These are phyloP conservation scores for Marisa cornuarietis DNA, from an alignment of 1,140 invertebrate species.

Conservation along the genomic window DNA sequence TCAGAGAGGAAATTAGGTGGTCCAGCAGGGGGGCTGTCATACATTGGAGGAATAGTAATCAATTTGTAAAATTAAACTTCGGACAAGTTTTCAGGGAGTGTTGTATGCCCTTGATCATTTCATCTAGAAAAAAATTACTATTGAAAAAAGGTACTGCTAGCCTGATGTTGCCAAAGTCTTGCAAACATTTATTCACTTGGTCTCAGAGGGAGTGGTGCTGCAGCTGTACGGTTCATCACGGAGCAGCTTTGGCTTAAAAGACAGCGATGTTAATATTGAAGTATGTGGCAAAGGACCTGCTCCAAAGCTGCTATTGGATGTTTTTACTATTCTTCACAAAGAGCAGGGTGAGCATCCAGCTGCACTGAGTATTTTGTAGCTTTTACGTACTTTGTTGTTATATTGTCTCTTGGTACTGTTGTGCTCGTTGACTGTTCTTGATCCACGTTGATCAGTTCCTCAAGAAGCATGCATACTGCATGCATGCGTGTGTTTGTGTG, in stretches of 20 bases:
- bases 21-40: too few relatives aligned
- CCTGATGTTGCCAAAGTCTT: neutral
- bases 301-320: constrained; percentile 43
- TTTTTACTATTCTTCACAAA: constrained; percentile 40
- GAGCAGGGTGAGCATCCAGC: constrained; percentile 33
- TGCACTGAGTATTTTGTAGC: neutral
- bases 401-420: too few relatives aligned
- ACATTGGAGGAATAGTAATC: neutral
- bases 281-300: constrained; percentile 39
- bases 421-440: too few relatives aligned
- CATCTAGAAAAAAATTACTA: neutral
- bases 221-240: constrained; percentile 60
- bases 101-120: neutral
- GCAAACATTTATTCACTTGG: neutral
- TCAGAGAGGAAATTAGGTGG: too few relatives aligned
- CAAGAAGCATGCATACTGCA: too few relatives aligned
- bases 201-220: constrained; percentile 44
- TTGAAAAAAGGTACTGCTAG: neutral
- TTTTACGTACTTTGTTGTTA: neutral
- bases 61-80: neutral
- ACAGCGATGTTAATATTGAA: constrained; percentile 61
- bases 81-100: neutral
- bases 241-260: constrained; percentile 55
- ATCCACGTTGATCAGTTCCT: too few relatives aligned
- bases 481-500: neutral